Base-by-base conservation (phyloP, 2,888 invertebrate species). In the Idaea aversata region DNA sequence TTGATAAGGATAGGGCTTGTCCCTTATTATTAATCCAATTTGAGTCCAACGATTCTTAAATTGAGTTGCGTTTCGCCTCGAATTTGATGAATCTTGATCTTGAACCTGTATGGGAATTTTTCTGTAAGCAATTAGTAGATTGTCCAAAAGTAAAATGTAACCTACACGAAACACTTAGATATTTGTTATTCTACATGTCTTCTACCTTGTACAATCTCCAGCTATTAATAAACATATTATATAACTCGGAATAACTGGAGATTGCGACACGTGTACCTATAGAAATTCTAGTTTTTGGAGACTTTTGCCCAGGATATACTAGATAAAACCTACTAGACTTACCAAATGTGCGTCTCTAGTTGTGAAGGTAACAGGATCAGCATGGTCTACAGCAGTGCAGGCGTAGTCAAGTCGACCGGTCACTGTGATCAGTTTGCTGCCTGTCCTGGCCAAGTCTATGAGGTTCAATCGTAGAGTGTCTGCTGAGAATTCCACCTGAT, bases 291-390 rank as follows among this genome's bases (percentile, higher is more conserved):
- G 25, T 25, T 25, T 4, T 47, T 3, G 7, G 13, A 47, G 47
- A 47, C 47, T 63, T 68, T 66, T 68, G 61, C 63, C 60, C 57
- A 57, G 63, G 47, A 13, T 13, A 13, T 0, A 47, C 47, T 13
- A 2, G 10, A 47, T 47, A 47, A 47, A 66, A 62, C 59, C 61
- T 58, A n/a, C 92, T 61, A 36, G 2, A 70, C 95, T 95, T 89
- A 98, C 98, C 95, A 98, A 94, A 93, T 97, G 97, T 7, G 98
- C 97, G 80, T 98, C 97, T 72, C 97, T 95, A 2, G 98, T 98
- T 69, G 97, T 96, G 87, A 98, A 98, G 2, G 98, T 98, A 74
- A 99, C 96, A 0, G 99, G 98, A 86, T 98, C 97, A 65, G 96
- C 96, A 25, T 96, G 95, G 83, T 97, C 97, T 0, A 97, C 96